Conservation (phyloP, 2,888 invertebrate genomes). For the Tribolium freemani region DNA sequence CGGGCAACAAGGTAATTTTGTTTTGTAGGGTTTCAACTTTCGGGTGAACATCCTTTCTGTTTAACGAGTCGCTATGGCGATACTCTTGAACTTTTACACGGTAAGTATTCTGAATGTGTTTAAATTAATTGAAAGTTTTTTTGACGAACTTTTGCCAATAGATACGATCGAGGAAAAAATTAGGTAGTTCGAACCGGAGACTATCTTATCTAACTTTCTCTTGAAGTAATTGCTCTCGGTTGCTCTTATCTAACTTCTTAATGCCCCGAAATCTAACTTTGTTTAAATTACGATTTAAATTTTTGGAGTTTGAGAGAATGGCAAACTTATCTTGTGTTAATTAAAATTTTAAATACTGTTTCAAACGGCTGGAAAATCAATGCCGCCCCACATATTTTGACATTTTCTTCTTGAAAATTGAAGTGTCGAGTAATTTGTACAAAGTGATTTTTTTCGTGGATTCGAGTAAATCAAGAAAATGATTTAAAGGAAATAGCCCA, state of each 20-base stretch:
- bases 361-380: too few species aligned
- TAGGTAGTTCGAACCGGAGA: background rate
- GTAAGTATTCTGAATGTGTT: conserved; percentile 14
- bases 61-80: conserved; percentile 8
- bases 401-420: background rate
- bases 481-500: background rate
- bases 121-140: background rate
- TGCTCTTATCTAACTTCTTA: background rate
- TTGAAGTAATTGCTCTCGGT: conserved; percentile 9
- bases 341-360: too few species aligned
- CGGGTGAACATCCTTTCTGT: conserved; percentile 16
- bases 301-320: background rate
- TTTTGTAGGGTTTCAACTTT: conserved; percentile 14
- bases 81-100: background rate
- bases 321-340: background rate
- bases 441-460: background rate
- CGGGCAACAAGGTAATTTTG: conserved; percentile 6
- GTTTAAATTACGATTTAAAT: background rate
- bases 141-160: background rate
- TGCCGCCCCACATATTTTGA: background rate
- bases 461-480: background rate
- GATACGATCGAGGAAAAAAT: background rate
- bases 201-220: conserved; percentile 11
- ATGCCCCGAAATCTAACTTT: conserved; percentile 4
- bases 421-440: too few species aligned